Evolutionary conservation across 2,888 invertebrate species (phyloP), one percentile per base, ranked within the genome.

Genomic region (Mythimna ferrago): DNA sequence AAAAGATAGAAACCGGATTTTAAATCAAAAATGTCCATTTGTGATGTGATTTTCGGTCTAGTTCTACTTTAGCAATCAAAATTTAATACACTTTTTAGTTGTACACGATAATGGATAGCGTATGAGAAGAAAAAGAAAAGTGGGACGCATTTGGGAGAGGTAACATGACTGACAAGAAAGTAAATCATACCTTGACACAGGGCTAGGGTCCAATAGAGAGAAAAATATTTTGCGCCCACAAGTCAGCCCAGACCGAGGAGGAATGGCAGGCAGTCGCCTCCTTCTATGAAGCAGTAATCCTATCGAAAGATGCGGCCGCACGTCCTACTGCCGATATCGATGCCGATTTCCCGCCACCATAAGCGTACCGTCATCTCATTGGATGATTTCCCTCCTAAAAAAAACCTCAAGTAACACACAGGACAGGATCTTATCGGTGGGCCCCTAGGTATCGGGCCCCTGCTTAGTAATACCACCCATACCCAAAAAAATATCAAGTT

Each of bases 31-130:
- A 10, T 41, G 51, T 53, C 11, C 57, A 16, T 67, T 60, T 21
- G 6, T 19, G 11, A 16, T 68, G 67, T n/a, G 19, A 19, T 51
- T 57, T 19, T 57, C 10, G 19, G 48, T 38, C 16, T 35, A 51
- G 21, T 51, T 66, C 6, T 21, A 41, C 10, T 75, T 66, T 58
- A 51, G 21, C 11, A 10, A 53, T 67, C n/a, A n/a, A 58, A 38
- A 11, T 6, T 11, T 53, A 11, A 19, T 21, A 51, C 26, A 26
- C 6, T 54, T 21, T 44, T 10, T 16, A n/a, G n/a, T 16, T 6
- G 2, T 56, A 16, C 14, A 51, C 5, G 19, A 53, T 53, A 9
- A 53, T 19, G 5, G 19, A 51, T 51, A 7, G n/a, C 51, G 2
- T 48, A n/a, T n/a, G 3, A 53, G 3, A 53, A n/a, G 2, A 51